Conservation (phyloP, 2,113 vertebrate species). For the Mormoops blainvillei region DNA sequence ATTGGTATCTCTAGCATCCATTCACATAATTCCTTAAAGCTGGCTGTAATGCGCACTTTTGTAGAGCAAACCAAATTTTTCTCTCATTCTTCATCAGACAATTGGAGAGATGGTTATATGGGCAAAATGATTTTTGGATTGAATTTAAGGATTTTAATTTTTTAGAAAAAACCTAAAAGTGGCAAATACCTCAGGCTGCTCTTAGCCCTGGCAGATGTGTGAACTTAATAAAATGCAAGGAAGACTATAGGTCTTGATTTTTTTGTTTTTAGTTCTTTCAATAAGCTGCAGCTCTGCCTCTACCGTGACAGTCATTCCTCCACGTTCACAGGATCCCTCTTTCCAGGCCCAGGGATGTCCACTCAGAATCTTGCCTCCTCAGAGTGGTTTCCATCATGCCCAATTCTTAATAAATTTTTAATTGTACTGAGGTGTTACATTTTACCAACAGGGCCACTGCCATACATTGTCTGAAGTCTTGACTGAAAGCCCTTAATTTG, state of each 20-base stretch:
- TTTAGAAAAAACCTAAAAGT: not conserved
- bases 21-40: not conserved
- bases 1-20: not conserved
- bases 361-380: not conserved
- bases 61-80: not conserved
- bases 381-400: not conserved
- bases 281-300: not conserved
- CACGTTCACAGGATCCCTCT: not conserved
- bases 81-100: not conserved
- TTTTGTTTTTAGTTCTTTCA: not conserved
- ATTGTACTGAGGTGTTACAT: not conserved
- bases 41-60: not conserved
- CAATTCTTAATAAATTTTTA: not conserved
- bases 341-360: not conserved
- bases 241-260: not conserved
- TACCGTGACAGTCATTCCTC: not conserved
- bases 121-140: not conserved
- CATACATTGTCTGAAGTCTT: slow-evolving; percentile 2
- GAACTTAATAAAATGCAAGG: not conserved
- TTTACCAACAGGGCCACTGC: slow-evolving; percentile 18
- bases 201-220: not conserved
- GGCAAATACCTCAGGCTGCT: not conserved
- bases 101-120: not conserved
- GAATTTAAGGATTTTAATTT: not conserved
- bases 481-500: not conserved